A percentile compares a stretch with the other conserved stretches of the same genome.
phyloP scores from a whole-genome alignment of 2,888 invertebrate genomes.

The Ectemnius lituratus region DNA sequence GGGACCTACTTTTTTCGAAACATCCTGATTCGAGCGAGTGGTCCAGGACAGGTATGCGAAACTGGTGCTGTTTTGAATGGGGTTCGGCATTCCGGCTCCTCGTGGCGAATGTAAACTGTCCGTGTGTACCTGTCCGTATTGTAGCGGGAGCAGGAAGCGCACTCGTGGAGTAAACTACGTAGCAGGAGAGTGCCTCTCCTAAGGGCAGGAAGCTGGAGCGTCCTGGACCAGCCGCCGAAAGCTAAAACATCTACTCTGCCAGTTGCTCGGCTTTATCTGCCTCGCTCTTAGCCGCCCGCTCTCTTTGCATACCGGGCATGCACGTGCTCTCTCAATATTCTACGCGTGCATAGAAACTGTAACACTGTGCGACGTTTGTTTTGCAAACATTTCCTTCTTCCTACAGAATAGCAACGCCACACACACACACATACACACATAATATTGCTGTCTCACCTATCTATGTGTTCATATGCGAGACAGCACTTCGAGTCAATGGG shows the following conservation, averaged over 20 bases:
- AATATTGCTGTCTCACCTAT: slow-evolving; percentile 5
- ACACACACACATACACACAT: background rate
- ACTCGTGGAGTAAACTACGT: slow-evolving; percentile 45
- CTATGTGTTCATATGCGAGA: slow-evolving; percentile 7
- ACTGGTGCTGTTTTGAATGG: slow-evolving; percentile 45
- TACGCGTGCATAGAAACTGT: background rate
- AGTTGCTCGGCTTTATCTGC: slow-evolving; percentile 35
- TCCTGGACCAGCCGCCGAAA: slow-evolving; percentile 34
- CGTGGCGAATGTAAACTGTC: slow-evolving; percentile 27
- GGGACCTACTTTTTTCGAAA: background rate
- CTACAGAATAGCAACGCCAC: background rate
- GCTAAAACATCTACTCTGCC: slow-evolving; percentile 53
- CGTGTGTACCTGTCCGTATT: slow-evolving; percentile 30
- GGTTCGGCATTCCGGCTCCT: slow-evolving; percentile 35
- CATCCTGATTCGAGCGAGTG: slow-evolving; percentile 24
- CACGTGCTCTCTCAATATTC: slow-evolving; percentile 7
- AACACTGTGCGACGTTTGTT: background rate
- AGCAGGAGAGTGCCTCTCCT: slow-evolving; percentile 61
- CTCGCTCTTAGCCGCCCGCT: slow-evolving; percentile 42
- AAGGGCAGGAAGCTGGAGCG: slow-evolving; percentile 40
- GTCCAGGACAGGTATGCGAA: slow-evolving; percentile 42
- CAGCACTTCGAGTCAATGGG: slow-evolving; percentile 32
- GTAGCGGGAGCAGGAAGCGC: slow-evolving; percentile 13
- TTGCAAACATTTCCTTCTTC: background rate
- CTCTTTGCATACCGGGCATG: slow-evolving; percentile 35